Conservation (phyloP, 2,113 vertebrate genomes). For the Shinisaurus crocodilurus region DNA sequence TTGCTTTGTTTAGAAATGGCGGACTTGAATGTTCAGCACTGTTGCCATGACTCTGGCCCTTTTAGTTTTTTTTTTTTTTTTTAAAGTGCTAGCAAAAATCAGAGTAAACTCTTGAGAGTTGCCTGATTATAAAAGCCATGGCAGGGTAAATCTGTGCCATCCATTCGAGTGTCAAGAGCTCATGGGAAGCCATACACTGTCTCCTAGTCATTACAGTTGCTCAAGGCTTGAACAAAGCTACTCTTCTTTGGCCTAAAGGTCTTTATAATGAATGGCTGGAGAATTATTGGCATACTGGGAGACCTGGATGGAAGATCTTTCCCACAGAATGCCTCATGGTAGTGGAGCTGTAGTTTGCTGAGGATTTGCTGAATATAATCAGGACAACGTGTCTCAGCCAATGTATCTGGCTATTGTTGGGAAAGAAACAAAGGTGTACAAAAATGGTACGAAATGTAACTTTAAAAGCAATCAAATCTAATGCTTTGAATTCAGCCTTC, state of each 20-base stretch:
- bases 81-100: neutral
- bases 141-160: neutral
- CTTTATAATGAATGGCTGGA: neutral
- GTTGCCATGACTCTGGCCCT: neutral
- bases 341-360: neutral
- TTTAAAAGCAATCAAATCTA: neutral
- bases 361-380: neutral
- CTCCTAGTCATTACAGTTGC: neutral
- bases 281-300: neutral
- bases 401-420: neutral
- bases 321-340: neutral
- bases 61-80: neutral
- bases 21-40: neutral
- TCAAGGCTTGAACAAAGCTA: neutral
- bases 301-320: neutral
- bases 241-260: neutral
- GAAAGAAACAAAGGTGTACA: neutral
- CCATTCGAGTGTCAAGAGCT: constrained; percentile 2
- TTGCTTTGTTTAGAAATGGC: neutral
- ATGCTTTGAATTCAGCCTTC: neutral
- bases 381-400: neutral
- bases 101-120: neutral
- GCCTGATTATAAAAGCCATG: neutral
- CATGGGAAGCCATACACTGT: neutral
- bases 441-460: neutral